Conservation (phyloP, 2,797 vertebrate genomes). For the Syngnathus acus region DNA sequence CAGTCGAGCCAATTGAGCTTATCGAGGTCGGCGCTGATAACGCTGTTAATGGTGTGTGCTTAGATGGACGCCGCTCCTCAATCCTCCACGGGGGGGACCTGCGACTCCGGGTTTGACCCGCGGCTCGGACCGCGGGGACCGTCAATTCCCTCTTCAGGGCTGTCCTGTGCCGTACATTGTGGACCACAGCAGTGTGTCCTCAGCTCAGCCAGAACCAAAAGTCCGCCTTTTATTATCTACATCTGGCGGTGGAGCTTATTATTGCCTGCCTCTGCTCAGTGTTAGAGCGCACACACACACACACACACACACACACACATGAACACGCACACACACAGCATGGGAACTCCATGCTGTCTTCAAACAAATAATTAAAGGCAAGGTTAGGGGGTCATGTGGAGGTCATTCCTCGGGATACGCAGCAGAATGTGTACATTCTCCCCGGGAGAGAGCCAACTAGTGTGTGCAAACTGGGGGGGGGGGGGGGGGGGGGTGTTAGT, state of each 20-base stretch:
- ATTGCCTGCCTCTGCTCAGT: slow-evolving; percentile 73
- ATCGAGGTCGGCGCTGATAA: slow-evolving; percentile 78
- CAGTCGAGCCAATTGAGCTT: slow-evolving; percentile 87
- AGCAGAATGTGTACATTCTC: slow-evolving; percentile 92
- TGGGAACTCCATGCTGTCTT: slow-evolving; percentile 97
- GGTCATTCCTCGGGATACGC: slow-evolving; percentile 95
- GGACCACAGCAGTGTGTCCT: slow-evolving; percentile 53
- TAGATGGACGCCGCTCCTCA: slow-evolving; percentile 28
- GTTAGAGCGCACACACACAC: slow-evolving; percentile 47
- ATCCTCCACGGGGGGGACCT: slow-evolving; percentile 28
- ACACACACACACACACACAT: slow-evolving; percentile 63
- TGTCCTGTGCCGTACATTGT: slow-evolving; percentile 34
- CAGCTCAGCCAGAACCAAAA: slow-evolving; percentile 52
- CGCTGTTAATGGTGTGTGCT: slow-evolving; percentile 85
- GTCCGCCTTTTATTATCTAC: slow-evolving; percentile 86
- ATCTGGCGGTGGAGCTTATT: slow-evolving; percentile 89
- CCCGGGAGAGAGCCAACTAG: slow-evolving; percentile 51
- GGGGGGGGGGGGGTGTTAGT: not conserved
- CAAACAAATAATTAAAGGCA: slow-evolving; percentile 99
- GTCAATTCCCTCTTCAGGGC: slow-evolving; percentile 47
- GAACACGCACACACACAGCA: slow-evolving; percentile 72
- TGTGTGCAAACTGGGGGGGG: slow-evolving; percentile 19
- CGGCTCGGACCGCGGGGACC: slow-evolving; percentile 40
- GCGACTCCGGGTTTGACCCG: slow-evolving; percentile 33
- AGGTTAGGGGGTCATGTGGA: slow-evolving; percentile 90